Base-by-base conservation (phyloP, 2,888 invertebrate species). In the Drosophila borborema region DNA sequence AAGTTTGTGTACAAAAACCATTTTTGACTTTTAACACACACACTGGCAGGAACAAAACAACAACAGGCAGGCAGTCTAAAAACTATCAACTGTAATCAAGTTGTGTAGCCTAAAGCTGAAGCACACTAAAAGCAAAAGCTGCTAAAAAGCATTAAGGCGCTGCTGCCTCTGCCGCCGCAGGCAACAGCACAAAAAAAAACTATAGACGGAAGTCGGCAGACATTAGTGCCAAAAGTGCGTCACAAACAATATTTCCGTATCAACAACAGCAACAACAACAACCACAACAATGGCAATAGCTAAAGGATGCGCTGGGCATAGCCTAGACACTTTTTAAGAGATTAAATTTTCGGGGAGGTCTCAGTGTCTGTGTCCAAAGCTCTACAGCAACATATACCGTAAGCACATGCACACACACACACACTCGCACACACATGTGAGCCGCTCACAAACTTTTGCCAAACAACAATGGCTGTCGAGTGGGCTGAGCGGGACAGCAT, bases 231-330 rank as follows among this genome's bases (percentile, higher is more conserved):
- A 89, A 83, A 90, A 86, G 89, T 86, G 87, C 90, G 90, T 90
- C 84, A 80, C 90, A 90, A 89, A 90, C 86, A 87, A 87, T 90
- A 90, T 90, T 90, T 88, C 90, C 90, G 85, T 89, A 86, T 90
- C 90, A 79, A 48, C 84, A 84, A 68, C 38, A 12, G 3, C 36
- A 36, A 40, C 82, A 83, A 66, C 78, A 64, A n/a, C 49, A 74
- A 66, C 78, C 62, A n/a, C 49, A 74, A 49, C 63, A 75, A 45
- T 55, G 31, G 62, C 86, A 67, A 70, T 64, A 59, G 64, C 70
- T 73, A 60, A 77, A 68, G 78, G 77, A 80, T 80, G 64, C 64
- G 78, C 63, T 58, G 78, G 81, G 78, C 81, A 76, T 72, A 86
- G 85, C 88, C 86, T 82, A 88, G 85, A 81, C 80, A 89, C 78